These are phyloP conservation scores for Paramisgurnus dabryanus DNA, from an alignment of 2,113 vertebrate genomes.

Conservation along the genomic window DNA sequence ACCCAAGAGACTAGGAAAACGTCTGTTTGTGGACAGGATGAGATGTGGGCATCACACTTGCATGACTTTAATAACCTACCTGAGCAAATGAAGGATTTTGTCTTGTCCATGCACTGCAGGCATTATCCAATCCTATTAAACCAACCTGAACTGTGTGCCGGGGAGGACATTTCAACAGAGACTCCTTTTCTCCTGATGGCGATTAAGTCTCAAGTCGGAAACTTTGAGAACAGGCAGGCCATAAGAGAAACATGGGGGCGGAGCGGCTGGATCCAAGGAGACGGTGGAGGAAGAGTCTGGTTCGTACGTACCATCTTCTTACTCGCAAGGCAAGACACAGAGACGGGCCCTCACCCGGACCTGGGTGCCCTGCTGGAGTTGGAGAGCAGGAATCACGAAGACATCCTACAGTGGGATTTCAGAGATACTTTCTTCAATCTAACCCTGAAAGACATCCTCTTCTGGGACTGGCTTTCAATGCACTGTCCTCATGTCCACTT, in stretches of 20 bases:
- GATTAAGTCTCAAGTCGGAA: conserved; percentile 76
- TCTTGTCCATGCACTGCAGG: conserved; percentile 76
- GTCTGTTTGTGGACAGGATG: conserved; percentile 52
- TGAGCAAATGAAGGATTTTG: conserved; percentile 71
- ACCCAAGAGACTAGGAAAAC: conserved; percentile 35
- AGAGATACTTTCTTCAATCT: conserved; percentile 79
- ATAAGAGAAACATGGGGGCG: conserved; percentile 80
- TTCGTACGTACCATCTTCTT: conserved; percentile 74
- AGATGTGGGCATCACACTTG: conserved; percentile 46
- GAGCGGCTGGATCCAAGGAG: conserved; percentile 63
- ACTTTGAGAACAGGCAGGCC: conserved; percentile 80
- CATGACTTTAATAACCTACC: conserved; percentile 66
- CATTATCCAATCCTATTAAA: conserved; percentile 72
- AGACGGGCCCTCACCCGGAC: conserved; percentile 71
- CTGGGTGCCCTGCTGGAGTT: conserved; percentile 68
- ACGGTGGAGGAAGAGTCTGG: conserved; percentile 44
- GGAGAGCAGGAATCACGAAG: conserved; percentile 69
- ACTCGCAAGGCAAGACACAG: conserved; percentile 72
- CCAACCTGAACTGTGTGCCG: conserved; percentile 66
- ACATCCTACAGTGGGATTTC: conserved; percentile 81
- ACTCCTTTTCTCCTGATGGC: conserved; percentile 73
- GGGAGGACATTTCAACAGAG: conserved; percentile 37
- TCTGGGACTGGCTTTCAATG: conserved; percentile 74
- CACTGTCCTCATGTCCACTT: conserved; percentile 68
- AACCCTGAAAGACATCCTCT: conserved; percentile 79